Evolutionary conservation across 2,888 invertebrate species (phyloP), one percentile per base, ranked within the genome.

Genomic region (Andrena marginata): DNA sequence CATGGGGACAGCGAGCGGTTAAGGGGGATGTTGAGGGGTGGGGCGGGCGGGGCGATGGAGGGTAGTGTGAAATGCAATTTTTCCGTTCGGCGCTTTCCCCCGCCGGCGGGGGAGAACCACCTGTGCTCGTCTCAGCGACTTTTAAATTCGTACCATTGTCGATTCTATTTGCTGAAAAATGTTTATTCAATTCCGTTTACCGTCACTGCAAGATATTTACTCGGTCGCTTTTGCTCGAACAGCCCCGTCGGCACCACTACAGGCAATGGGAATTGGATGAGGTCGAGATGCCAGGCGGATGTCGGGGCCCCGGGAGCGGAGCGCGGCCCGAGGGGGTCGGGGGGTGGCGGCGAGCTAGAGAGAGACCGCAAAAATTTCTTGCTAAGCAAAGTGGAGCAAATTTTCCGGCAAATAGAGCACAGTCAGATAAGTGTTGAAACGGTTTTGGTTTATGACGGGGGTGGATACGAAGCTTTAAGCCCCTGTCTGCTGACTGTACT

Each of bases 121-220:
- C 91, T 92, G 91, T 87, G 90, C 91, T 90, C 89, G 87, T 89
- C 90, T 89, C 90, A 90, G 90, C 90, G 92, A 93, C 91, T 93
- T 93, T 92, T 90, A 92, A 93, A 93, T 93, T 92, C 92, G 88
- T 89, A 90, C 90, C 85, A 92, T 93, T 92, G 93, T 92, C 91
- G 91, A 87, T 85, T 90, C 88, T 92, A 91, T 92, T 92, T 90
- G 90, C 90, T 87, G 92, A 91, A 91, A 92, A 93, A 93, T 93
- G 92, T 94, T 94, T 93, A 94, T 93, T 93, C 93, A 91, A 93
- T 94, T 93, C 88, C 90, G 90, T 89, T 93, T 90, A 90, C 89
- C 90, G 87, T 87, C 89, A 89, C 87, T 81, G 87, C 87, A 82
- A 90, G 89, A 92, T 93, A 92, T 93, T 92, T 92, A 92, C 91